Evolutionary conservation across 2,797 vertebrate genomes (phyloP).

Genomic region (Platyrinchus mystaceus): DNA sequence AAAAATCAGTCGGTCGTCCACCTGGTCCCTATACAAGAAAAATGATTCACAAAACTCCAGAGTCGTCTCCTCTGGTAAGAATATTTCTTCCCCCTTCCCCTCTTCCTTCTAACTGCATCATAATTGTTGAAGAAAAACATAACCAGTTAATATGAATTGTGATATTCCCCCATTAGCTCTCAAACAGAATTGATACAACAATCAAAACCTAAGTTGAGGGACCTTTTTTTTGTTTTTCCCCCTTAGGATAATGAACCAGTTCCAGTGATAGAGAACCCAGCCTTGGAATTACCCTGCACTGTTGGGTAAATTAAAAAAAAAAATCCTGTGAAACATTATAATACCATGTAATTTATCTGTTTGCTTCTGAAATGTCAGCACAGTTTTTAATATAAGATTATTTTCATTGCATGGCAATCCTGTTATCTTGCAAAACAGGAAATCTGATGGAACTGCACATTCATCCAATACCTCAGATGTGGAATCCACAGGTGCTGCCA

Average conservation of each 20-base stretch:
- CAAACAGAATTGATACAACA: not conserved
- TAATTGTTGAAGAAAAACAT: conserved; percentile 3
- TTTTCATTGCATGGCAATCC: conserved; percentile 54
- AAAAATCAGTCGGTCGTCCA: conserved; percentile 86
- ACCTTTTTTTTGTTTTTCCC: accelerated
- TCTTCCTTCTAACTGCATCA: not conserved
- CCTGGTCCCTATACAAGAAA: conserved; percentile 88
- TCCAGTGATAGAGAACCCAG: conserved; percentile 77
- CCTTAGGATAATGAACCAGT: conserved; percentile 80
- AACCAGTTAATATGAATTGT: not conserved
- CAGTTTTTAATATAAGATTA: conserved; percentile 14
- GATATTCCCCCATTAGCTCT: not conserved
- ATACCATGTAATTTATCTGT: not conserved
- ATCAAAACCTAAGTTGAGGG: not conserved
- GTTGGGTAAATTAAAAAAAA: conserved; percentile 82
- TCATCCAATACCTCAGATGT: conserved; percentile 92
- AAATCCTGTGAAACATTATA: not conserved
- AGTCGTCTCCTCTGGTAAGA: conserved; percentile 85
- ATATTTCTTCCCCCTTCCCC: not conserved
- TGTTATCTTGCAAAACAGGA: conserved; percentile 70
- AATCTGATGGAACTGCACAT: conserved; percentile 84
- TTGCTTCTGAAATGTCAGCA: conserved; percentile 13
- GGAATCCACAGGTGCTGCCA: conserved; percentile 90
- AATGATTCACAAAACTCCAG: conserved; percentile 84
- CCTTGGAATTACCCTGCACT: conserved; percentile 84